Evolutionary conservation across 2,113 vertebrate genomes (phyloP), one percentile per base, ranked within the genome.

Genomic region (Myiagra hebetior): DNA sequence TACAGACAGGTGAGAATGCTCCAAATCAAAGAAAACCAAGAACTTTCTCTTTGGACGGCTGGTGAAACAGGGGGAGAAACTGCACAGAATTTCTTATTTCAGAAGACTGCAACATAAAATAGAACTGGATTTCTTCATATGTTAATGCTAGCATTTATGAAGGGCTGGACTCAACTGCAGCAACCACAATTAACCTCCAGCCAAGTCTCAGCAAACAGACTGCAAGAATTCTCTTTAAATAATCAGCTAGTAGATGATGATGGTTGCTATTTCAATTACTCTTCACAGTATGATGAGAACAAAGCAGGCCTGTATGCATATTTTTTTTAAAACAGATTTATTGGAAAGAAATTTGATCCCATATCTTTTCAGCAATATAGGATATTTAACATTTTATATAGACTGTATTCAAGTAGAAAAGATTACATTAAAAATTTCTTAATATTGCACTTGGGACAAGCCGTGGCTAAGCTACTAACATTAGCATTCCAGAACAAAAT

Each of bases 331-430:
- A 97, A 96, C 79, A 96, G 85, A 95, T 98, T 98, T 97, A 98
- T 98, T 98, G 93, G 94, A 96, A 98, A 94, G 93, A 95, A 94
- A 86, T 95, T 81, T 95, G 92, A 97, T 97, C 96, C 94, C 91
- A 24, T 92, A 94, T 97, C 86, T 63, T 96, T 96, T 96, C 56
- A 96, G 94, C 91, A 97, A 96, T 87, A 97, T 52, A 82, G 87
- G 93, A 88, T 35, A 83, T 91, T 97, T 91, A 95, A 92, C 91
- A 95, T 96, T 96, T 91, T 57, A 92, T 94, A 95, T 52, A 92
- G 88, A 97, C 65, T 83, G 69, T 95, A 87, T 96, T 97, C 96
- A 97, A 97, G 95, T 97, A 98, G 93, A 97, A 97, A 97, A 96
- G 88, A 76, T 91, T 83, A 96, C 94, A 90, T 95, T 65, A 95